phyloP scores from a whole-genome alignment of 64 coral and sea anemone species.

The Orbicella faveolata region DNA sequence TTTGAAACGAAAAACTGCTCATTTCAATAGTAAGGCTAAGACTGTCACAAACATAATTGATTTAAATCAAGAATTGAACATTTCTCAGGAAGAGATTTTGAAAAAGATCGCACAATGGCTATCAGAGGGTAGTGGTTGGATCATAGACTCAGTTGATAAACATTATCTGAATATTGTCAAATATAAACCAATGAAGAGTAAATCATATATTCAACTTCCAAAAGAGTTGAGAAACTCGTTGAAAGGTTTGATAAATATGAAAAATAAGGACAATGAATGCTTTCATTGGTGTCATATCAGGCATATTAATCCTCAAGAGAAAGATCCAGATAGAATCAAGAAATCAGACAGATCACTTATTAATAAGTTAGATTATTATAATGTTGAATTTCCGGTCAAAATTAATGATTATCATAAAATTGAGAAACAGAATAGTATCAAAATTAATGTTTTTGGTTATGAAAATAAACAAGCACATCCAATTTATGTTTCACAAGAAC shows the following conservation, averaged over 20 bases:
- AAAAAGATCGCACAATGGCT: not conserved
- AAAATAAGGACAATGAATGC: not conserved
- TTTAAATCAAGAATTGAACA: too few relatives aligned
- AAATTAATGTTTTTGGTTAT: slow-evolving; percentile 10
- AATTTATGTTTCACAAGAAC: not conserved
- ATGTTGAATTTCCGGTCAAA: not conserved
- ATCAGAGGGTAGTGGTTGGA: not conserved
- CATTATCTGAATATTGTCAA: not conserved
- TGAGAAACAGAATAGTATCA: slow-evolving; percentile 10
- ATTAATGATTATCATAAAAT: not conserved
- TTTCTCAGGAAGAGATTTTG: too few relatives aligned
- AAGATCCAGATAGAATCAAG: too few relatives aligned
- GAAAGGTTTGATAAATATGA: not conserved
- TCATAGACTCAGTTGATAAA: not conserved
- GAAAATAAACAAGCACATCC: not conserved
- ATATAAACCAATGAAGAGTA: not conserved
- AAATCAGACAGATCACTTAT: not conserved
- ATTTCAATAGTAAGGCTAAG: too few relatives aligned
- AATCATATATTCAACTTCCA: not conserved
- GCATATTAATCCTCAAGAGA: not conserved
- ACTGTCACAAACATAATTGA: too few relatives aligned
- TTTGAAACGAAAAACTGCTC: too few relatives aligned
- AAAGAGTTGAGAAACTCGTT: not conserved
- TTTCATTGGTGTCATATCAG: not conserved
- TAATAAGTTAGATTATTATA: too few relatives aligned